Conservation (phyloP, 2,888 invertebrate genomes). For the Tetragonisca angustula region DNA sequence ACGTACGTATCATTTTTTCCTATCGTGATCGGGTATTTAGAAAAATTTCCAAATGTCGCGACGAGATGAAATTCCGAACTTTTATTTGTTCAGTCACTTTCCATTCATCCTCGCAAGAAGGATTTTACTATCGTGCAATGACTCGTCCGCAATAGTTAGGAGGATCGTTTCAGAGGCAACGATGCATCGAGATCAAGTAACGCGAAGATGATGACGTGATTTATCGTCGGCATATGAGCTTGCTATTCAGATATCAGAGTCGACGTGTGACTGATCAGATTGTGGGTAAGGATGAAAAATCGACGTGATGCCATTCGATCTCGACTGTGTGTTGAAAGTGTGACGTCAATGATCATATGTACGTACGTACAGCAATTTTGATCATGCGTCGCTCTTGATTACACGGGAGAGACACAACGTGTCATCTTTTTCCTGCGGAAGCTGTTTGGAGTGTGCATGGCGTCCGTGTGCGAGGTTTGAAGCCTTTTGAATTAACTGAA, state of each 20-base stretch:
- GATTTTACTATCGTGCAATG: background rate
- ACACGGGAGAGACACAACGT: background rate
- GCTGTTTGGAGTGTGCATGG: too few relatives aligned
- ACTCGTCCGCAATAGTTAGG: background rate
- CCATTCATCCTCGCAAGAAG: background rate
- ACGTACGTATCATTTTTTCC: background rate
- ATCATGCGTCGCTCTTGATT: background rate
- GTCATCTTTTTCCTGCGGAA: too few relatives aligned
- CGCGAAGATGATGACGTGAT: conserved; percentile 38
- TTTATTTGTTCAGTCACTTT: background rate
- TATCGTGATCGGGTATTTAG: background rate
- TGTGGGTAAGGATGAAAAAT: conserved; percentile 1
- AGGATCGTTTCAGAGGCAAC: background rate
- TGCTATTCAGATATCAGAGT: conserved; percentile 36
- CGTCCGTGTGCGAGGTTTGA: too few relatives aligned
- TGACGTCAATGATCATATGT: background rate
- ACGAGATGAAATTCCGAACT: background rate
- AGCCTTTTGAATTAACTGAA: too few relatives aligned
- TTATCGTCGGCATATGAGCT: conserved; percentile 46
- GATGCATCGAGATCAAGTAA: conserved; percentile 19
- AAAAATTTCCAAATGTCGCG: background rate
- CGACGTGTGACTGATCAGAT: conserved; percentile 30
- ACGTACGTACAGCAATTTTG: background rate
- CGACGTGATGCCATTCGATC: background rate
- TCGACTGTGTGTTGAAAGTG: background rate